Evolutionary conservation across 2,888 invertebrate species (phyloP).

Genomic region (Melinopterus prodromus): DNA sequence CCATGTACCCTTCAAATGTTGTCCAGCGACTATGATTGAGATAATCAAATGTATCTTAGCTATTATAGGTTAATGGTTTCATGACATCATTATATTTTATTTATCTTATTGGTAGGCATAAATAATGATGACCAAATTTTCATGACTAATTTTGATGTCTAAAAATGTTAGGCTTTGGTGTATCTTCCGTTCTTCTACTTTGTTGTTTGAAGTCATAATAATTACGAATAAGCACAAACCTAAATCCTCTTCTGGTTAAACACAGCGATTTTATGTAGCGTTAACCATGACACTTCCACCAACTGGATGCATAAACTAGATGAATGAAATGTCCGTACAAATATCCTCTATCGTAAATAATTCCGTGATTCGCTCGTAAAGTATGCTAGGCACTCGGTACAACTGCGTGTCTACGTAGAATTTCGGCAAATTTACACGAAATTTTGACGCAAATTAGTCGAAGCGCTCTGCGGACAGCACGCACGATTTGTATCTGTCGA

Average conservation of each 20-base stretch:
- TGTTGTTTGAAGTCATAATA: no score
- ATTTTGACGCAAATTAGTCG: conserved; percentile 4
- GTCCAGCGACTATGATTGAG: no score
- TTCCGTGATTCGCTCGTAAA: neutral
- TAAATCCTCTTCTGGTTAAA: neutral
- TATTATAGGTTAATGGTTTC: no score
- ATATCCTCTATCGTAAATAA: neutral
- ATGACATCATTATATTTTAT: no score
- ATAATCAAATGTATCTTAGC: no score
- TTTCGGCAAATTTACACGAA: neutral
- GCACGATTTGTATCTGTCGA: neutral
- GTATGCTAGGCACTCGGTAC: neutral
- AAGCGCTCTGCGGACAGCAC: neutral
- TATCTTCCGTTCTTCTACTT: no score
- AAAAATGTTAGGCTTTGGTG: no score
- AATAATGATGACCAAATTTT: no score
- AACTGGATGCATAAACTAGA: neutral
- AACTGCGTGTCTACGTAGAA: neutral
- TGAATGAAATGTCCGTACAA: neutral
- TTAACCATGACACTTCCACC: neutral
- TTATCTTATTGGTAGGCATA: no score
- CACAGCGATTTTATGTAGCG: neutral
- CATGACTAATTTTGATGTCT: no score
- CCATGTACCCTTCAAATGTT: no score
- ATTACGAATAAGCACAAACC: no score